These are phyloP conservation scores for Ophthalmolycus amberensis DNA, from an alignment of 2,113 vertebrate species.

Conservation along the genomic window DNA sequence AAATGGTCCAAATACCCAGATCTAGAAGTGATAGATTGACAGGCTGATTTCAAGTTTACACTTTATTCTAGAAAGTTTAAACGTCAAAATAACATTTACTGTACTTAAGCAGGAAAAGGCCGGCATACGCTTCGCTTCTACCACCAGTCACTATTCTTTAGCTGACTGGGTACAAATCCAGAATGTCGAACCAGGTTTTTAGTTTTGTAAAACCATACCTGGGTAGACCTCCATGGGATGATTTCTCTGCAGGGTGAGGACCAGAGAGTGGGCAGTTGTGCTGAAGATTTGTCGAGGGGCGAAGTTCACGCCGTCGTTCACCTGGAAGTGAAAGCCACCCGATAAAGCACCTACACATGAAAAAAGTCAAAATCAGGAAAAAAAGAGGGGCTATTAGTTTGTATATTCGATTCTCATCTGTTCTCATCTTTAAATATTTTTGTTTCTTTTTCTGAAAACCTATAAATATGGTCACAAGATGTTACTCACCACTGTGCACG, in stretches of 20 bases:
- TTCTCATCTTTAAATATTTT: neutral
- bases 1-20: neutral
- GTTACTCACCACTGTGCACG: slow-evolving; percentile 85
- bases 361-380: neutral
- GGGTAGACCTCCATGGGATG: slow-evolving; percentile 87
- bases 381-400: neutral
- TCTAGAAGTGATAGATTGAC: neutral
- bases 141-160: neutral
- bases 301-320: slow-evolving; percentile 91
- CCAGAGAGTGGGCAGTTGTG: slow-evolving; percentile 81
- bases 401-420: neutral
- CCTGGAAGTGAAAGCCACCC: slow-evolving; percentile 92
- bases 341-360: slow-evolving; percentile 84
- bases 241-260: slow-evolving; percentile 86
- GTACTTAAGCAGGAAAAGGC: neutral
- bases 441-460: neutral
- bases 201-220: slow-evolving; percentile 73
- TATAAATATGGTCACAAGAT: neutral
- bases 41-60: neutral
- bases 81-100: neutral
- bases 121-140: neutral
- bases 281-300: slow-evolving; percentile 88
- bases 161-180: neutral
- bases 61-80: too few species aligned
- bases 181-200: neutral